These are phyloP conservation scores for Paralinhomoeus sp. DNA, from an alignment of 2,888 invertebrate species.

Conservation along the genomic window DNA sequence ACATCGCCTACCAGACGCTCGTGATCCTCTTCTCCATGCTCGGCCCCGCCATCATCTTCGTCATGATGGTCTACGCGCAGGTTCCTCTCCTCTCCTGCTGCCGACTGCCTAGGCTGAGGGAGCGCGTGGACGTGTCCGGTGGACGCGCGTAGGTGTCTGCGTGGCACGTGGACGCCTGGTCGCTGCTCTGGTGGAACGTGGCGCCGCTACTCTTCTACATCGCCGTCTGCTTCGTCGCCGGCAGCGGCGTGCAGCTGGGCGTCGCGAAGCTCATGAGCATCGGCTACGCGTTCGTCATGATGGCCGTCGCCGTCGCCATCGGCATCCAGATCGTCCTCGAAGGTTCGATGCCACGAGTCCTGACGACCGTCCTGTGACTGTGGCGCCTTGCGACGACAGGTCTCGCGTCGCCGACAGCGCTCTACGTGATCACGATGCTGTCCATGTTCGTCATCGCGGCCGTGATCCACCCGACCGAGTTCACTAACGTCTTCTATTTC, in stretches of 20 bases:
- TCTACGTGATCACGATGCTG: conserved; percentile 55
- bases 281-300: conserved; percentile 58
- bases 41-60: conserved; percentile 24
- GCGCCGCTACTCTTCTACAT: conserved; percentile 3
- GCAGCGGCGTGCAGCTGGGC: conserved; percentile 35
- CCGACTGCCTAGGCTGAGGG: conserved; percentile 2
- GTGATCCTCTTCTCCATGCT: conserved; percentile 25
- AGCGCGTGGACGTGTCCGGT: background rate
- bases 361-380: too few species aligned
- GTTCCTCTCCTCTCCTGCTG: conserved; percentile 1
- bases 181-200: conserved; percentile 2
- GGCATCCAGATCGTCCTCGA: conserved; percentile 19
- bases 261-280: conserved; percentile 52
- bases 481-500: conserved; percentile 19
- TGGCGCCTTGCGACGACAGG: conserved; percentile 23
- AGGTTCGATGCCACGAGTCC: conserved; percentile 9
- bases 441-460: conserved; percentile 36
- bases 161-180: background rate
- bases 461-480: conserved; percentile 44
- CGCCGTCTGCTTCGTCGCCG: conserved; percentile 16
- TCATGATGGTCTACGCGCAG: conserved; percentile 23
- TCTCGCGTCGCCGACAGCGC: conserved; percentile 51
- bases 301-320: conserved; percentile 46
- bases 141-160: conserved; percentile 1
- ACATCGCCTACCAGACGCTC: conserved; percentile 23